Evolutionary conservation across 1,140 invertebrate genomes (phyloP).

Genomic region (Pseudobourletiella spinata): DNA sequence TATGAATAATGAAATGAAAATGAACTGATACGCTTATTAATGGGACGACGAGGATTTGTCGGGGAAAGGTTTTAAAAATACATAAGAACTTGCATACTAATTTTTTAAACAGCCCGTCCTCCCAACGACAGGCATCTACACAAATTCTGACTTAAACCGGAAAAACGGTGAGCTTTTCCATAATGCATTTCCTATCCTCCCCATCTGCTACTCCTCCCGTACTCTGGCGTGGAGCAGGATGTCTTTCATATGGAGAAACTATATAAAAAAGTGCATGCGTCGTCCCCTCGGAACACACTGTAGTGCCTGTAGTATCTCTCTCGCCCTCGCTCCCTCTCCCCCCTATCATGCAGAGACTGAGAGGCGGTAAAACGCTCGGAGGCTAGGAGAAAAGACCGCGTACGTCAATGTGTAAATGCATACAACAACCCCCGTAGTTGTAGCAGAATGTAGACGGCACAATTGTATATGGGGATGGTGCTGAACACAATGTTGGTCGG

Average conservation of each 20-base stretch:
- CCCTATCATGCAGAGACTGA: no score
- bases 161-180: neutral
- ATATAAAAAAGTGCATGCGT: no score
- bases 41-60: neutral
- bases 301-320: no score
- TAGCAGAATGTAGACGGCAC: no score
- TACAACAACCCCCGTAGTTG: no score
- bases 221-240: neutral
- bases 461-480: no score
- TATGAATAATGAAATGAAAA: neutral
- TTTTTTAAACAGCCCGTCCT: conserved; percentile 3
- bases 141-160: neutral
- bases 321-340: neutral
- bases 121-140: neutral
- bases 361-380: no score
- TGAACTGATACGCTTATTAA: neutral
- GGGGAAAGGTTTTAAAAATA: conserved; percentile 3
- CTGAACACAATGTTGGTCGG: no score
- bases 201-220: neutral
- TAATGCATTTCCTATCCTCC: neutral
- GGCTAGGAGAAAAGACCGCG: no score
- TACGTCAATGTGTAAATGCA: no score
- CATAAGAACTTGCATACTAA: conserved; percentile 4
- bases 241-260: no score
- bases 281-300: no score